phyloP scores from a whole-genome alignment of 2,797 vertebrate genomes.

The Microhierax caerulescens region DNA sequence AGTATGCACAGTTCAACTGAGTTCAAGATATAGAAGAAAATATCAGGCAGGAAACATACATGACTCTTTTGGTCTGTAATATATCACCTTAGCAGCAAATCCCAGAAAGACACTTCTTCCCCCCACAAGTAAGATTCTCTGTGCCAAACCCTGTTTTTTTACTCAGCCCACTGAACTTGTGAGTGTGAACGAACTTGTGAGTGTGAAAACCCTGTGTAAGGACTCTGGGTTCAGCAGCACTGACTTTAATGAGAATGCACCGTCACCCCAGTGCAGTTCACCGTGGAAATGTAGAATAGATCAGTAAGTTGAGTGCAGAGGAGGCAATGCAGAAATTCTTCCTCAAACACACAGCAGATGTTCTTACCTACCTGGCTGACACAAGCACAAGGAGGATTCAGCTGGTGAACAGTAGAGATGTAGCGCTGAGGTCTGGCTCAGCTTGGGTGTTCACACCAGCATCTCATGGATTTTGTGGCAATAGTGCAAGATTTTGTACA shows the following conservation, averaged over 20 bases:
- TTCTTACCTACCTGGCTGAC: not conserved
- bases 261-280: not conserved
- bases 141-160: not conserved
- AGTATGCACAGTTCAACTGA: not conserved
- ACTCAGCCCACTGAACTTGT: not conserved
- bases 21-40: not conserved
- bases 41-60: not conserved
- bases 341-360: not conserved
- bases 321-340: not conserved
- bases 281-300: not conserved
- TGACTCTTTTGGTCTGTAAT: not conserved
- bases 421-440: not conserved
- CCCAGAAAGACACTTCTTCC: not conserved
- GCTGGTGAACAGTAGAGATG: not conserved
- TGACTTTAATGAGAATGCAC: not conserved
- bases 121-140: not conserved
- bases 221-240: accelerated
- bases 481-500: not conserved
- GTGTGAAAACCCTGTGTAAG: not conserved
- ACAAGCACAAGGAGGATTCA: not conserved
- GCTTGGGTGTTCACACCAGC: not conserved
- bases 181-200: not conserved
- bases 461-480: not conserved
- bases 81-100: not conserved
- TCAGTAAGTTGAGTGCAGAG: not conserved